Evolutionary conservation across 1,140 invertebrate genomes (phyloP).

Genomic region (Bombus waltoni): DNA sequence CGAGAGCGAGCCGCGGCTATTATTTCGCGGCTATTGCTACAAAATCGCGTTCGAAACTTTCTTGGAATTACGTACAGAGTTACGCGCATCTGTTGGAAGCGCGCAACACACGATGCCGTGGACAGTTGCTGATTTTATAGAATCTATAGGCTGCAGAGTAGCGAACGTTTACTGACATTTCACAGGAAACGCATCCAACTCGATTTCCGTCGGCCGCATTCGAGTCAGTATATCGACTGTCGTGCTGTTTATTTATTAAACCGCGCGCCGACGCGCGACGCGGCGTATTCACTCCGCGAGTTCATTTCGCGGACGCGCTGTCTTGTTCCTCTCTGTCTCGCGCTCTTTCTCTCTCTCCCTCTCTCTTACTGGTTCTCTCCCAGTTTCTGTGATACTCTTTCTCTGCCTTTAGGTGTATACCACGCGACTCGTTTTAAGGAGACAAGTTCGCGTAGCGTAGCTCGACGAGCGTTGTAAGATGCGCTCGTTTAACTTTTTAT

Average conservation of each 20-base stretch:
- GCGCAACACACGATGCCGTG: neutral
- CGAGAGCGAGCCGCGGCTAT: no score
- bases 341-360: neutral
- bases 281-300: neutral
- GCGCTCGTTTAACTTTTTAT: constrained; percentile 3
- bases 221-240: constrained; percentile 46
- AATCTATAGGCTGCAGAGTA: neutral
- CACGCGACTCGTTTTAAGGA: neutral
- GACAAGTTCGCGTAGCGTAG: constrained; percentile 8
- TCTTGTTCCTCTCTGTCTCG: neutral
- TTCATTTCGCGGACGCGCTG: constrained; percentile 1
- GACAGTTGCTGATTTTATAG: constrained; percentile 1
- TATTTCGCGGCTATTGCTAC: neutral
- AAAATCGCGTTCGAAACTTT: neutral
- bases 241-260: constrained; percentile 53
- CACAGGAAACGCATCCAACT: constrained; percentile 36
- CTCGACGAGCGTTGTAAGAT: neutral
- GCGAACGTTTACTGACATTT: constrained; percentile 45
- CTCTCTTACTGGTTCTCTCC: neutral
- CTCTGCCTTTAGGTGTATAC: neutral
- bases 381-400: neutral
- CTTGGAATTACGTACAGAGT: neutral
- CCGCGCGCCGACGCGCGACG: neutral
- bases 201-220: constrained; percentile 52
- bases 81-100: neutral